Conservation (phyloP, 2,113 vertebrate species). For the Myocastor coypus region DNA sequence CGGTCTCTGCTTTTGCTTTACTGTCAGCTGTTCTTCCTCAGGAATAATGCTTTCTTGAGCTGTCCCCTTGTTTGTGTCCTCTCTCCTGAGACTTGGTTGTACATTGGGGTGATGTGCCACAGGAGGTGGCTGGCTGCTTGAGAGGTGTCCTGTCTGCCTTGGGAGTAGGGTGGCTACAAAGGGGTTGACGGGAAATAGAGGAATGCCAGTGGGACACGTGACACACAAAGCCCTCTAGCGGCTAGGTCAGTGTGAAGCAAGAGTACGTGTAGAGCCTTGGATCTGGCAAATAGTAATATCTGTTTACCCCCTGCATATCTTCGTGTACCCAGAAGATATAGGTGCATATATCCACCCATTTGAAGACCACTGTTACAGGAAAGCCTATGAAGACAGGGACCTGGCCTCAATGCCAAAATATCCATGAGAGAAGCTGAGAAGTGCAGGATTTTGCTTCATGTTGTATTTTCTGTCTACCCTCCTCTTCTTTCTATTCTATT, state of each 20-base stretch:
- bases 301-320: background rate
- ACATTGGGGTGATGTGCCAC: too few relatives aligned
- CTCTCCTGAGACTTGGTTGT: background rate
- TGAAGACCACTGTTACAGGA: background rate
- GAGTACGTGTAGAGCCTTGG: background rate
- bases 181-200: background rate
- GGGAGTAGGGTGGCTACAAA: background rate
- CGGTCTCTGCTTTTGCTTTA: background rate
- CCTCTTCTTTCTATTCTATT: background rate
- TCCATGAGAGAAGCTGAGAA: background rate
- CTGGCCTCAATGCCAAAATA: background rate
- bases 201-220: background rate
- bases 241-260: background rate
- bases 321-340: background rate
- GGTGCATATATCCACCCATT: background rate
- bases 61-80: background rate
- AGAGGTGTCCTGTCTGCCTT: background rate
- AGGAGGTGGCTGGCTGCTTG: background rate
- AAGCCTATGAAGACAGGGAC: background rate
- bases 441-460: background rate
- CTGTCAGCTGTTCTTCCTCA: background rate
- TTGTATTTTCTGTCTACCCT: background rate
- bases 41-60: constrained; percentile 12
- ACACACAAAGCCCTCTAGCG: background rate
- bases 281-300: background rate